These are phyloP conservation scores for Campoplex nolae DNA, from an alignment of 2,888 invertebrate species.

Conservation along the genomic window DNA sequence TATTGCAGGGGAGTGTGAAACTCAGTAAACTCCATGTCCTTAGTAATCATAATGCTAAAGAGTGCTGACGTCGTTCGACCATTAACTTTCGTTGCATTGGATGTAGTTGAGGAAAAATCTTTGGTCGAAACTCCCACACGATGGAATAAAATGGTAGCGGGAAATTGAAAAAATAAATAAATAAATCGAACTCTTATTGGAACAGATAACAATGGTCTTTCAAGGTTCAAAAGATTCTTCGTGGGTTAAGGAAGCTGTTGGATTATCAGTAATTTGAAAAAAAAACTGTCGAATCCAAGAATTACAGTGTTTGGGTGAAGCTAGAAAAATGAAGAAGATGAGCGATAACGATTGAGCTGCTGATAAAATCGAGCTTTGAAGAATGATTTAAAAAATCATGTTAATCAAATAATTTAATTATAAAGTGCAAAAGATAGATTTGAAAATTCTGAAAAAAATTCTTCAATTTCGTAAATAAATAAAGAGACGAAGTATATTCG, in stretches of 20 bases:
- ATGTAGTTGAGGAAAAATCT: neutral
- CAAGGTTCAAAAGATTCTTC: no score
- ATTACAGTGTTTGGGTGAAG: neutral
- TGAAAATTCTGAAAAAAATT: neutral
- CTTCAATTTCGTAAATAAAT: neutral
- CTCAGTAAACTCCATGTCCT: neutral
- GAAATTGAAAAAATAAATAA: neutral
- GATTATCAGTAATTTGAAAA: neutral
- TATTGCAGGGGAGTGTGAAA: slow-evolving; percentile 37
- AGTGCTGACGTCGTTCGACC: neutral
- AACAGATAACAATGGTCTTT: no score
- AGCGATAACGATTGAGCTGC: neutral
- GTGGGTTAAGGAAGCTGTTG: neutral
- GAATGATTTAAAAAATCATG: neutral
- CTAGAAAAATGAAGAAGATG: neutral
- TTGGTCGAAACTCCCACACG: neutral
- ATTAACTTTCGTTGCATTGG: neutral
- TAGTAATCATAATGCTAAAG: neutral
- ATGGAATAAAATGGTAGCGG: neutral
- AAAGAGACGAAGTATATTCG: neutral
- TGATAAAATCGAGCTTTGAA: neutral
- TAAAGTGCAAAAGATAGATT: neutral
- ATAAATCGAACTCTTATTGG: neutral
- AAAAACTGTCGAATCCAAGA: neutral
- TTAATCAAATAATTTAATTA: neutral